These are phyloP conservation scores for Unio delphinus DNA, from an alignment of 2,888 invertebrate genomes.

Conservation along the genomic window DNA sequence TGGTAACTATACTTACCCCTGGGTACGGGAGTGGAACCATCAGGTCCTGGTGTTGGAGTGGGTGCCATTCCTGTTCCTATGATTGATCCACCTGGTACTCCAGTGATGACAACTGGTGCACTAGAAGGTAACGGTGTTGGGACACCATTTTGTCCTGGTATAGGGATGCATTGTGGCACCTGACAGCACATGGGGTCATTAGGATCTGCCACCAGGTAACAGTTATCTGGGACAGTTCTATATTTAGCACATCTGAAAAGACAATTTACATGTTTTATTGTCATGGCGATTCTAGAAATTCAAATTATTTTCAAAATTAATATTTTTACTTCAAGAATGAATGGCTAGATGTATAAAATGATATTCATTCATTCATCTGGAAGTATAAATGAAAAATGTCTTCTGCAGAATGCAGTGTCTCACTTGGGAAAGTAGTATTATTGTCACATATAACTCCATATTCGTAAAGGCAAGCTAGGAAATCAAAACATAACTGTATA, in stretches of 20 bases:
- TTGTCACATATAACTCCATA: no score
- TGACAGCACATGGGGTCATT: constrained; percentile 50
- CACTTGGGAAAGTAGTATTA: no score
- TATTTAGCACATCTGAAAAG: constrained; percentile 37
- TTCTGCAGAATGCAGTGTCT: no score
- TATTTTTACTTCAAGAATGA: no score
- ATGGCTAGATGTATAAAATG: no score
- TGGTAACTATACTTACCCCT: constrained; percentile 31
- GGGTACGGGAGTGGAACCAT: constrained; percentile 35
- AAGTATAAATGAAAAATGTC: no score
- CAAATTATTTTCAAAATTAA: no score
- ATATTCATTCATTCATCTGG: no score
- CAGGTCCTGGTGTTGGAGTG: constrained; percentile 33
- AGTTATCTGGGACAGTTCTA: constrained; percentile 31
- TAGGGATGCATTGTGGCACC: constrained; percentile 48
- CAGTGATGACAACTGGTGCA: constrained; percentile 35
- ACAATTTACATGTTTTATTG: not conserved
- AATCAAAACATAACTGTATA: no score
- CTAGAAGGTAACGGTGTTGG: constrained; percentile 36
- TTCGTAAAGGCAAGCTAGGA: no score
- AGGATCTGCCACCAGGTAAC: constrained; percentile 47
- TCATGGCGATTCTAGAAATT: no score
- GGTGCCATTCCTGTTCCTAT: constrained; percentile 46
- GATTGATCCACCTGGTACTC: constrained; percentile 42
- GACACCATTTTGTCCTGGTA: constrained; percentile 30